Conservation (phyloP, 2,797 vertebrate species). For the Falco cherrug region DNA sequence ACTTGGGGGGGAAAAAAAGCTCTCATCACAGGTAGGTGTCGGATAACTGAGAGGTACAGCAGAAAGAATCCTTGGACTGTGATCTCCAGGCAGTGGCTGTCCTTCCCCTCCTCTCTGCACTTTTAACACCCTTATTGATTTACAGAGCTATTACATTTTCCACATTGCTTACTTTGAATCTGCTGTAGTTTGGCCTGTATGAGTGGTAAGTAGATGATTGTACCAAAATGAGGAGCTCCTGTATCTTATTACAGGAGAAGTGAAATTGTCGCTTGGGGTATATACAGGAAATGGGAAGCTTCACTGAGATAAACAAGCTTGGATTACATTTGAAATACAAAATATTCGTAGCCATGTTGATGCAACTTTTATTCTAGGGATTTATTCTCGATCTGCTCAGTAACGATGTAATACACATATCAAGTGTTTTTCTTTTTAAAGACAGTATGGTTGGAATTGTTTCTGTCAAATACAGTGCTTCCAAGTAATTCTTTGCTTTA, state of each 20-base stretch:
- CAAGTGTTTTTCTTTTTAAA: not conserved
- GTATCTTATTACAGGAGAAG: not conserved
- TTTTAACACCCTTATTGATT: not conserved
- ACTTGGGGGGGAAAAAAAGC: not conserved
- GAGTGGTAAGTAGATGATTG: not conserved
- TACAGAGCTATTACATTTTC: not conserved
- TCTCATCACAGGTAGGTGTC: not conserved
- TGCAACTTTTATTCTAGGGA: not conserved
- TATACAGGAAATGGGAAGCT: not conserved
- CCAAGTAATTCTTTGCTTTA: not conserved
- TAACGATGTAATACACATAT: not conserved
- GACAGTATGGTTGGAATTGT: not conserved
- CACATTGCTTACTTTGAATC: not conserved
- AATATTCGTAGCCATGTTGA: not conserved
- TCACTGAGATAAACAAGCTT: not conserved
- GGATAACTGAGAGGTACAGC: not conserved
- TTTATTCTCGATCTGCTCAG: not conserved
- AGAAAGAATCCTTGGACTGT: not conserved
- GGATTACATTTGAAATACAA: not conserved
- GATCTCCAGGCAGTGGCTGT: not conserved
- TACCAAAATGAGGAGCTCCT: not conserved
- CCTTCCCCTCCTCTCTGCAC: not conserved
- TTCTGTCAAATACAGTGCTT: not conserved
- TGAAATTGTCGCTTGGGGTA: not conserved
- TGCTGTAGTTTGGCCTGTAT: not conserved